A percentile compares a stretch with the other conserved stretches of the same genome.
These are phyloP conservation scores for Drosophila kanapiae DNA, from an alignment of 1,140 invertebrate species.

Conservation along the genomic window DNA sequence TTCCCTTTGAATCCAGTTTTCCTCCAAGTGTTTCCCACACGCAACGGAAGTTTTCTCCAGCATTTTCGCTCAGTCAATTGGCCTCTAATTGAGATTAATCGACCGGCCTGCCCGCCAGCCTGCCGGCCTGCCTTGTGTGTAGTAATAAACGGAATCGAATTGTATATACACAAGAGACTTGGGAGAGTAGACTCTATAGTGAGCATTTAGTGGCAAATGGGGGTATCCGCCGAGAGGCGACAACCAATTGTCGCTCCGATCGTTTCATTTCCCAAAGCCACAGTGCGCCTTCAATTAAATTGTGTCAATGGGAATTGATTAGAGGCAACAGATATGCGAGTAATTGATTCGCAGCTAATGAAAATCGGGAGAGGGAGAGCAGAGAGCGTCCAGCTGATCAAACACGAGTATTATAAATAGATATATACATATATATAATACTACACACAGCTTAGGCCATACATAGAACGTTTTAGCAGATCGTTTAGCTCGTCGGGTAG, in stretches of 20 bases:
- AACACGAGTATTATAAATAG: conserved; percentile 10
- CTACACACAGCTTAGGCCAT: neutral
- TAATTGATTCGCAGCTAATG: conserved; percentile 69
- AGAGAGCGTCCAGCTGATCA: conserved; percentile 34
- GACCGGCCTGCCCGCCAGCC: conserved; percentile 2
- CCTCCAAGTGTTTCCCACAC: conserved; percentile 6
- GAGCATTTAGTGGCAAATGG: conserved; percentile 6
- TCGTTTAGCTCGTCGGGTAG: conserved; percentile 2
- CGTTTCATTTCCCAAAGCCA: conserved; percentile 47
- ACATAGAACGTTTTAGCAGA: conserved; percentile 3
- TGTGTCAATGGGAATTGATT: conserved; percentile 81
- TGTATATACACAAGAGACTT: conserved; percentile 45
- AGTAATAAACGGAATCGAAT: conserved; percentile 57
- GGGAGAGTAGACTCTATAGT: neutral
- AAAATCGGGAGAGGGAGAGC: conserved; percentile 1
- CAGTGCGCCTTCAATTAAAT: conserved; percentile 63
- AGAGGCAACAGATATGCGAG: conserved; percentile 58
- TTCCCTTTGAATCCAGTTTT: neutral
- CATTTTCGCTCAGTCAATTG: conserved; percentile 59
- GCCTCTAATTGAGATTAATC: conserved; percentile 78
- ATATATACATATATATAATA: conserved; percentile 9
- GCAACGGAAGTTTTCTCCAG: conserved; percentile 47
- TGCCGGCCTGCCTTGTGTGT: conserved; percentile 18
- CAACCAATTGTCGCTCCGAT: conserved; percentile 41
- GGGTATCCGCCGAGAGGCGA: conserved; percentile 20